Base-by-base conservation (phyloP, 2,113 vertebrate species). In the rat (Rattus norvegicus) region DNA sequence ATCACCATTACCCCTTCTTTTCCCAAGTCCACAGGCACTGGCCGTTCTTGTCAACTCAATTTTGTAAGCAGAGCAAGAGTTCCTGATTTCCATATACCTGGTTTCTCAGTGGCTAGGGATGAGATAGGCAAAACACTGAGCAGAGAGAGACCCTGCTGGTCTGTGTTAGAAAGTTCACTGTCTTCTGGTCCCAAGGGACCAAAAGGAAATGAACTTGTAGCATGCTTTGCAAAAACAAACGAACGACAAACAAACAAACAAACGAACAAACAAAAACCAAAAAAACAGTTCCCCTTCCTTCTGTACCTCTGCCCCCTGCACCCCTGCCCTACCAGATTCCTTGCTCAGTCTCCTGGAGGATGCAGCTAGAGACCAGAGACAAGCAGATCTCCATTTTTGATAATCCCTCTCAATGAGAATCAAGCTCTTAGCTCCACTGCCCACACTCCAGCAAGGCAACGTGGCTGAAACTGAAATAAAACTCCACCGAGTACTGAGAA, bases 71-170 rank as follows among this genome's bases (percentile, higher is more conserved):
- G 52, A 87, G 67, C 43, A 91, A 95, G 87, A 92, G 92, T 56
- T 63, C 93, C 92, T 95, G 86, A 96, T 93, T 96, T 96, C 90
- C 83, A 39, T 77, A 80, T 72, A 61, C 65, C 92, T 95, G 73
- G 43, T 93, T 92, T 95, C n/a, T 52, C 49, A 67, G 79, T 83
- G 65, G 7, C 39, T 73, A 56, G 1, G 16, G 5, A 54, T 0
- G 16, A 43, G 22, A 61, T 28, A 77, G 49, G 91, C 76, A 56
- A 76, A 77, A 61, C 73, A 91, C 33, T 93, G 79, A 96, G 93
- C 76, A 91, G 88, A 95, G 76, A 95, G 88, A 95, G 72, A 95
- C 56, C 36, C 59, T 67, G 75, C 88, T 87, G 79, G 86, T 26
- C 79, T 92, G 7, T 76, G 70, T 85, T 90, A 52, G 93, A 84